Conservation (phyloP, 2,797 vertebrate genomes). For the Benthosema pterotum region DNA sequence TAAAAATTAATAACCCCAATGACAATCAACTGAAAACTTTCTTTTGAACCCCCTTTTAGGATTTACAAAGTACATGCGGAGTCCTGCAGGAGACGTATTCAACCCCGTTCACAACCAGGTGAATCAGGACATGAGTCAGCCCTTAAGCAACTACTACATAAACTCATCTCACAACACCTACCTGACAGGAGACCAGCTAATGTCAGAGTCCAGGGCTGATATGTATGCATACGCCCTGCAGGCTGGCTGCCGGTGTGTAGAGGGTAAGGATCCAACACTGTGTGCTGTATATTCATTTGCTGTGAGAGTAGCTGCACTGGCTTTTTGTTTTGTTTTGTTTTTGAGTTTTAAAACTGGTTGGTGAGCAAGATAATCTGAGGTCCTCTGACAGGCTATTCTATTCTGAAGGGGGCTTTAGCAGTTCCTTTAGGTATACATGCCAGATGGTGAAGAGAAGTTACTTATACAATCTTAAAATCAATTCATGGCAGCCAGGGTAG, state of each 20-base stretch:
- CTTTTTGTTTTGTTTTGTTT: too few relatives aligned
- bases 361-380: too few relatives aligned
- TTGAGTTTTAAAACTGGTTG: too few relatives aligned
- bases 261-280: conserved; percentile 87
- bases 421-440: too few relatives aligned
- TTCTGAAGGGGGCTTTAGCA: too few relatives aligned
- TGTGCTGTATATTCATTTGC: too few relatives aligned
- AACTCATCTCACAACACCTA: conserved; percentile 97
- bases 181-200: conserved; percentile 95
- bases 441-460: too few relatives aligned
- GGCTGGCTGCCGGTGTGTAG: conserved; percentile 96
- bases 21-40: conserved; percentile 3
- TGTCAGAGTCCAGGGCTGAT: conserved; percentile 95
- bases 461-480: too few relatives aligned
- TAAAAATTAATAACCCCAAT: not conserved
- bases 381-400: too few relatives aligned
- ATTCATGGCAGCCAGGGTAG: too few relatives aligned
- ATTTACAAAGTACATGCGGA: conserved; percentile 94
- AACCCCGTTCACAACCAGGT: conserved; percentile 90
- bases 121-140: conserved; percentile 94
- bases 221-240: conserved; percentile 95
- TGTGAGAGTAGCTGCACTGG: too few relatives aligned
- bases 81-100: conserved; percentile 93
- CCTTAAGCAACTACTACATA: conserved; percentile 92
- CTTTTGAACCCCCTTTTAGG: conserved; percentile 72